Base-by-base conservation (phyloP, 2,888 invertebrate species). In the Xylota segnis region DNA sequence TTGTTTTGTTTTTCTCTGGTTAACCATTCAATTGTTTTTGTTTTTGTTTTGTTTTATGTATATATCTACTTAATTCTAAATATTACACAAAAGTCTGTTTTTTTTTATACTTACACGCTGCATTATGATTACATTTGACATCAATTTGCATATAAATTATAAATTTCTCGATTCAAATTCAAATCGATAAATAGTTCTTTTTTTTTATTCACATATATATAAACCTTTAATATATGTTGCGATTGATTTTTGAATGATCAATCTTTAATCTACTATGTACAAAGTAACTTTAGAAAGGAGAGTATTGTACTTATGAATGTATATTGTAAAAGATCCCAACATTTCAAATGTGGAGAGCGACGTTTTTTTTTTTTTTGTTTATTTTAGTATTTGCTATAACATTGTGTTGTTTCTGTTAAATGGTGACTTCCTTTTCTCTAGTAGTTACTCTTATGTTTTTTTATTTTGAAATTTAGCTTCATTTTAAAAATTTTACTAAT, bases 261-360 rank as follows among this genome's bases (percentile, higher is more conserved):
- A 76, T 66, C 43, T 54, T 82, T 82, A 86, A 47, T 61, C 76
- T 86, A 86, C 59, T 86, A 86, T 86, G 61, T 86, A 86, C 86
- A 86, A 74, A 70, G 66, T 76, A 76, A 77, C 82, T 76, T 75
- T 82, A 77, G 65, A 76, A 82, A 86, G 71, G 71, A 86, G 86
- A 86, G 86, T 86, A 86, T 86, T 86, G 86, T 86, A 86, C 86
- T 86, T 86, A 86, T 86, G 81, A 81, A 86, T 81, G 81, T 86
- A 86, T 68, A 82, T 82, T 72, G 86, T 81, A 79, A 63, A 83
- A 79, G 72, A 82, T 86, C 82, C 71, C 77, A 86, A 86, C 86
- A 86, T 86, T 86, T 86, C 82, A 47, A 86, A 86, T 82, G 86
- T 77, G 76, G 71, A 86, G 82, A 86, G 81, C 50, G 66, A 52